Conservation (phyloP, 2,888 invertebrate genomes). For the Phragmatobia fuliginosa region DNA sequence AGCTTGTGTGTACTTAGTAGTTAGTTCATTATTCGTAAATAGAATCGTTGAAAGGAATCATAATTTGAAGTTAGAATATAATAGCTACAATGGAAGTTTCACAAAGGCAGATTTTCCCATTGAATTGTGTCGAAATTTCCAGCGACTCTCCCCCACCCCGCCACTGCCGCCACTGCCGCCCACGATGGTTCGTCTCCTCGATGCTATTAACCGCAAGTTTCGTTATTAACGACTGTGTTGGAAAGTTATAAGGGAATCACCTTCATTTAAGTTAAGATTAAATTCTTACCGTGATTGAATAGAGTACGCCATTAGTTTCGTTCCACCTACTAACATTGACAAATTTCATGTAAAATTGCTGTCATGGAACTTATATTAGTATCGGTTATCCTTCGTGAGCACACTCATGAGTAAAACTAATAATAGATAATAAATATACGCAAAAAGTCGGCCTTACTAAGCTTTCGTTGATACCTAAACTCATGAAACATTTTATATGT, state of each 20-base stretch:
- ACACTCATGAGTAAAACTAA: background rate
- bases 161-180: constrained; percentile 28
- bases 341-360: background rate
- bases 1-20: constrained; percentile 25
- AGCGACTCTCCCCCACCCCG: constrained; percentile 47
- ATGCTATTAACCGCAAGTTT: constrained; percentile 83
- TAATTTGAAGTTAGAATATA: constrained; percentile 65
- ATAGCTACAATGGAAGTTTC: constrained; percentile 72
- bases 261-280: constrained; percentile 83
- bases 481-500: background rate
- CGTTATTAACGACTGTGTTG: constrained; percentile 82
- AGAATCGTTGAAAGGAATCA: constrained; percentile 51
- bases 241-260: constrained; percentile 83
- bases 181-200: constrained; percentile 42
- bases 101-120: constrained; percentile 83
- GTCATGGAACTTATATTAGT: background rate
- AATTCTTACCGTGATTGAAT: constrained; percentile 77
- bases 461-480: background rate
- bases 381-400: background rate
- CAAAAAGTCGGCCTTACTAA: background rate
- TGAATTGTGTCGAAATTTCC: constrained; percentile 80
- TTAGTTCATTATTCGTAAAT: constrained; percentile 45
- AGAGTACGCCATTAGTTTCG: constrained; percentile 57
- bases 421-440: background rate
- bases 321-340: constrained; percentile 14